Conservation (phyloP, 2,888 invertebrate genomes). For the Crossocerus cetratus region DNA sequence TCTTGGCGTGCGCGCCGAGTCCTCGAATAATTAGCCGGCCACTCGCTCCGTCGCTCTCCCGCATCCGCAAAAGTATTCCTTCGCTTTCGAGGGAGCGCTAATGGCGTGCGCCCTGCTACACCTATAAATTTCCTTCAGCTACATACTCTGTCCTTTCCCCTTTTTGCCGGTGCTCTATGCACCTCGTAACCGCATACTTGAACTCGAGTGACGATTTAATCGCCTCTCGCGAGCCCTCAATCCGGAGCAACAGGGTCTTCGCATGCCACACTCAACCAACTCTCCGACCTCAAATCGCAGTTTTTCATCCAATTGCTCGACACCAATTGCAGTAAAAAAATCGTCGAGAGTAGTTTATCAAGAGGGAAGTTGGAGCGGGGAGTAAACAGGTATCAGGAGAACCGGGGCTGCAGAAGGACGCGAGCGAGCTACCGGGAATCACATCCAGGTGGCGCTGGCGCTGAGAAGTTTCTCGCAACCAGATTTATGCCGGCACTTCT, state of each 20-base stretch:
- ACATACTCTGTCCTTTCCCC: not conserved
- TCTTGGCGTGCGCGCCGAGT: constrained; percentile 17
- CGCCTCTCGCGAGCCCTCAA: not conserved
- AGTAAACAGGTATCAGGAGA: not conserved
- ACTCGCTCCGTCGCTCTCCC: not conserved
- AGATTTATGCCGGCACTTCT: not conserved
- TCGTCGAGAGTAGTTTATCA: no score
- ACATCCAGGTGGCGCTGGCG: constrained; percentile 26
- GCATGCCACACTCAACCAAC: no score
- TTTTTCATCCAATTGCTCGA: no score
- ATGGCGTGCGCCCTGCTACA: constrained; percentile 8
- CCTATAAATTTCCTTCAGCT: constrained; percentile 1
- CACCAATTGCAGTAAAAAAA: no score
- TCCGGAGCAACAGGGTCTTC: no score
- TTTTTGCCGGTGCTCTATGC: not conserved
- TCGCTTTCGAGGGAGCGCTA: constrained; percentile 29
- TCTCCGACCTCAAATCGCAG: no score
- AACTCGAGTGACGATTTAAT: not conserved
- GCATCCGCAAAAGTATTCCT: constrained; percentile 23
- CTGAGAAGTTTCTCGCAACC: constrained; percentile 22
- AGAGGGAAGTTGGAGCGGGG: not conserved
- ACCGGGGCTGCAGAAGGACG: not conserved
- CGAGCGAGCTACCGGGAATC: not conserved
- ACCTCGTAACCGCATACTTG: not conserved
- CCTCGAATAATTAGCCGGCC: constrained; percentile 34